Conservation (phyloP, 1,140 invertebrate species). For the Drosophila pruinosa region DNA sequence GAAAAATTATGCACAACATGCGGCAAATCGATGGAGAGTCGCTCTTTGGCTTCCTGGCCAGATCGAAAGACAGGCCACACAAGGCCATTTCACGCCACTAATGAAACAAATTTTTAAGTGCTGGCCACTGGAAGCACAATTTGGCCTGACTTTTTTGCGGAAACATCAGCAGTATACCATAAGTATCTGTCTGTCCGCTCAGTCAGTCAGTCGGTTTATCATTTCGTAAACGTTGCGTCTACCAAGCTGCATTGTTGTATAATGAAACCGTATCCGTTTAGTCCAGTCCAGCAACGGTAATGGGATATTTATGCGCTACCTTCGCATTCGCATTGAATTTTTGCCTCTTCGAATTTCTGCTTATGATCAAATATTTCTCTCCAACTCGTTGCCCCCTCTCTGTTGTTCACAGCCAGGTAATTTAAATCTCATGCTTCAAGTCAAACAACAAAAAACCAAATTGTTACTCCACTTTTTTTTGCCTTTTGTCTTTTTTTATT, state of each 20-base stretch:
- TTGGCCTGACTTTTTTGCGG: slow-evolving; percentile 41
- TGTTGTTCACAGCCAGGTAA: slow-evolving; percentile 59
- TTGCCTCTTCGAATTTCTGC: slow-evolving; percentile 64
- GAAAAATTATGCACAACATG: slow-evolving; percentile 73
- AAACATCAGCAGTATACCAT: slow-evolving; percentile 32
- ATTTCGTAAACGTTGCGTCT: slow-evolving; percentile 51
- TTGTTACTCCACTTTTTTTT: not conserved
- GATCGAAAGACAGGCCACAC: slow-evolving; percentile 17
- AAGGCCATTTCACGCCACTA: slow-evolving; percentile 75
- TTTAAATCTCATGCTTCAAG: slow-evolving; percentile 44
- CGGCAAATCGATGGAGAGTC: slow-evolving; percentile 48
- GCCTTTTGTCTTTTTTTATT: not conserved
- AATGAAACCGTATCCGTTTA: slow-evolving; percentile 55
- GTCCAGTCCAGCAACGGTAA: slow-evolving; percentile 51
- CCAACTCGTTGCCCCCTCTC: too few species aligned
- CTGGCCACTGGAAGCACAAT: slow-evolving; percentile 48
- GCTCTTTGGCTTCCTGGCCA: slow-evolving; percentile 29
- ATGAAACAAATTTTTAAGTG: slow-evolving; percentile 79
- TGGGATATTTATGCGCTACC: slow-evolving; percentile 64
- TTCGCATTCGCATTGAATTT: slow-evolving; percentile 20
- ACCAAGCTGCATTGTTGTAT: slow-evolving; percentile 49
- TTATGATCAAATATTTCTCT: slow-evolving; percentile 68
- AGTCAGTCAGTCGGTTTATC: not conserved
- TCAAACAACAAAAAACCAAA: slow-evolving; percentile 5
- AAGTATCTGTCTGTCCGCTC: not conserved